phyloP scores from a whole-genome alignment of 2,888 invertebrate genomes.

The Sinohyriopsis cumingii region DNA sequence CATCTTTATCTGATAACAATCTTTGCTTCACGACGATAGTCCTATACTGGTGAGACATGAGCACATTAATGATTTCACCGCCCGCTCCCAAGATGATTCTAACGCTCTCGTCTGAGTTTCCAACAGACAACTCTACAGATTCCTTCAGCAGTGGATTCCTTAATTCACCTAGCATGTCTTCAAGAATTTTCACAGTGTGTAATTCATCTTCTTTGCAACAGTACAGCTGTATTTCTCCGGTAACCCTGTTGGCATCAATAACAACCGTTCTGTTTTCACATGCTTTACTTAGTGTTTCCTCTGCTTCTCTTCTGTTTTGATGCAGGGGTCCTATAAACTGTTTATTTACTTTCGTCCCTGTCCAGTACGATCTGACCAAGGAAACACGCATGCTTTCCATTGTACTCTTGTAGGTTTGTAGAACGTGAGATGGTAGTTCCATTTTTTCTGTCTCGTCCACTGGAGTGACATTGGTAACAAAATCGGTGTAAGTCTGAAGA shows the following conservation, averaged over 20 bases:
- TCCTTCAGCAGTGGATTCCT: constrained; percentile 21
- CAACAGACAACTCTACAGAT: constrained; percentile 25
- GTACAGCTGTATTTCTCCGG: constrained; percentile 45
- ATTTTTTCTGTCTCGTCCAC: constrained; percentile 38
- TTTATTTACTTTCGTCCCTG: constrained; percentile 44
- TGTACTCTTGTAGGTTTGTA: constrained; percentile 32
- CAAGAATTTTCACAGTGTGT: constrained; percentile 7
- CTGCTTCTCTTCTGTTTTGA: constrained; percentile 38
- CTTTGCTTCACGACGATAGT: constrained; percentile 36
- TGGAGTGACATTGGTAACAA: constrained; percentile 57
- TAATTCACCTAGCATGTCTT: constrained; percentile 12
- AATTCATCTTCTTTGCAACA: constrained; percentile 22
- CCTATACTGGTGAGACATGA: constrained; percentile 52
- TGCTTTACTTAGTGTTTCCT: constrained; percentile 27
- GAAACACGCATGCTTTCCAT: constrained; percentile 35
- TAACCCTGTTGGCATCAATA: constrained; percentile 46
- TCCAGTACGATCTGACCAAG: constrained; percentile 28
- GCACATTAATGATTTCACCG: constrained; percentile 36
- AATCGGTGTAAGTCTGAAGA: constrained; percentile 54
- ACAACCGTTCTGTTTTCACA: constrained; percentile 35
- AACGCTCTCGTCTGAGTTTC: constrained; percentile 28
- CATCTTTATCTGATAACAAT: constrained; percentile 11
- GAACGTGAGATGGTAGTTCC: background rate
- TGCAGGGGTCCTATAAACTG: constrained; percentile 52
- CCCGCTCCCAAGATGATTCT: constrained; percentile 48